Evolutionary conservation across 2,113 vertebrate species (phyloP).

Genomic region (Lamprologus lemairii): DNA sequence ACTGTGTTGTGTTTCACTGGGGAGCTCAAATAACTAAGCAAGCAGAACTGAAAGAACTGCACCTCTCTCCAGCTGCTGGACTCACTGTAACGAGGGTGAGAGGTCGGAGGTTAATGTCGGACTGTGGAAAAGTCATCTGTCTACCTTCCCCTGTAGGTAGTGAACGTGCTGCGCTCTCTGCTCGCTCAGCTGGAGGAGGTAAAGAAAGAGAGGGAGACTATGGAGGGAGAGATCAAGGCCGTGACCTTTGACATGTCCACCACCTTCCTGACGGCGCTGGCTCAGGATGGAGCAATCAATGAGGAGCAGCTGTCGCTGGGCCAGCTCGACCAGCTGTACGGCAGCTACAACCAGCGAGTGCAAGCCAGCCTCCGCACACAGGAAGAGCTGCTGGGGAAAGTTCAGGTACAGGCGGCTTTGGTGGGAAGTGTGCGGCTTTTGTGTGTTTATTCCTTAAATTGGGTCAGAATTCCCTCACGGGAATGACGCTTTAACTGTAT

Average conservation of each 20-base stretch:
- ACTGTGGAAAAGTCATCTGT: neutral
- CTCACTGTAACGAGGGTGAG: neutral
- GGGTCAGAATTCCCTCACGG: neutral
- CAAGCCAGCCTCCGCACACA: slow-evolving; percentile 83
- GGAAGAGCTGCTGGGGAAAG: slow-evolving; percentile 83
- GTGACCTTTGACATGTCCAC: slow-evolving; percentile 91
- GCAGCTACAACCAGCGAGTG: slow-evolving; percentile 83
- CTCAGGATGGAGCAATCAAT: slow-evolving; percentile 88
- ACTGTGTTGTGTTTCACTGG: slow-evolving; percentile 25
- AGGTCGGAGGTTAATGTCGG: neutral
- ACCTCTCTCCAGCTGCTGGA: neutral
- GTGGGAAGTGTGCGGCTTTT: neutral
- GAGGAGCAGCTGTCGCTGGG: slow-evolving; percentile 86
- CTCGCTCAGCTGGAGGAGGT: slow-evolving; percentile 81
- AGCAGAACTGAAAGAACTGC: slow-evolving; percentile 36
- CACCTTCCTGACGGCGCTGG: slow-evolving; percentile 86
- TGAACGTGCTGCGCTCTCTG: slow-evolving; percentile 82
- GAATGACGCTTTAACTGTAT: neutral
- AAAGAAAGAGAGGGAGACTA: slow-evolving; percentile 84
- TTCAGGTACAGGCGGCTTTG: slow-evolving; percentile 61
- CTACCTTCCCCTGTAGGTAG: slow-evolving; percentile 71
- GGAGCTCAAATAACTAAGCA: slow-evolving; percentile 43
- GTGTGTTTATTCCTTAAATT: neutral
- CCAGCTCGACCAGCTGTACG: slow-evolving; percentile 86
- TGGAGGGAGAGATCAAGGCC: slow-evolving; percentile 88